Base-by-base conservation (phyloP, 2,113 vertebrate species). In the Oncorhynchus gorbuscha region DNA sequence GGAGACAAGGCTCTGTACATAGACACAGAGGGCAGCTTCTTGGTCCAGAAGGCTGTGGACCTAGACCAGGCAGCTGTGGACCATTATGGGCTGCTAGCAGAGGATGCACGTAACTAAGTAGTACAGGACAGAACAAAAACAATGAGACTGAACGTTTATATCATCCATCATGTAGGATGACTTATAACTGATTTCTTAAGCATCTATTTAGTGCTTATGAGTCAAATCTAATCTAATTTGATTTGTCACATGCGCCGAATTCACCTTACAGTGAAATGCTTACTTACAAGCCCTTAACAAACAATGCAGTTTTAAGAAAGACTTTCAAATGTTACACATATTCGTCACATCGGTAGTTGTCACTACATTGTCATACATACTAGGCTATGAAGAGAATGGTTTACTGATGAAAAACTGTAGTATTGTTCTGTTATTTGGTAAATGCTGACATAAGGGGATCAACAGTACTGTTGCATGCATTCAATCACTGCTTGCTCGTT, bases 21-120 rank as follows among this genome's bases (percentile, higher is more conserved):
- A 9, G 98, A 99, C 82, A 98, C 97, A 0, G 98, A 97, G 73
- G 96, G 96, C 1, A 95, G 95, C 65, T 98, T 99, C 74, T 79
- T 96, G 82, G 90, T 96, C 16, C 94, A 98, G 84, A 93, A 97
- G 55, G 90, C 94, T 0, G 86, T 80, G 5, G 96, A 96, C n/a
- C 74, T 99, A 1, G 96, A 96, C 11, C 3, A 88, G 3, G 96
- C 97, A 18, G 94, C 95, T 0, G 94, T 97, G 79, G 85, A 89
- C 72, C 96, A 98, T 73, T 98, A 96, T 85, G 91, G 82, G 3
- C 87, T 95, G 5, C 84, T 96, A 73, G 94, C 93, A 0, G 93
- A 86, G 18, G 95, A 95, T 2, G 81, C 92, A 78, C 95, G 95
- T 96, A 77, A 71, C 64, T 61, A 58, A 78, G 76, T 16, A 51